Evolutionary conservation across 2,797 vertebrate species (phyloP).

Genomic region (Lates japonicus): DNA sequence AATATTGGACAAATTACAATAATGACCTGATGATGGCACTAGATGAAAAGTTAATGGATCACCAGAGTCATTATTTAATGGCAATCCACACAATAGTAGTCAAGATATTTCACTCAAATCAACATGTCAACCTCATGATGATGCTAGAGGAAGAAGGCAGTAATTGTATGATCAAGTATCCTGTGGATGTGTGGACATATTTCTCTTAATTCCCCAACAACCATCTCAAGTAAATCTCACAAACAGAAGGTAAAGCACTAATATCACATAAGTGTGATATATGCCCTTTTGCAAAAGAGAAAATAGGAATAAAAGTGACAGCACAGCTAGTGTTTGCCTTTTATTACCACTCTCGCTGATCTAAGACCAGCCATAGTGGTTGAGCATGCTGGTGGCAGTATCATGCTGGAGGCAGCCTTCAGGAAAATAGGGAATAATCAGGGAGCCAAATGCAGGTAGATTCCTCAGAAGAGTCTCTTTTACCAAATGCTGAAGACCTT

Average conservation of each 20-base stretch:
- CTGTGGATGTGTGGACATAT: not conserved
- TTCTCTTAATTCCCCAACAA: conserved; percentile 10
- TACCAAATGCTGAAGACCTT: conserved; percentile 23
- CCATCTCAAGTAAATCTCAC: conserved; percentile 5
- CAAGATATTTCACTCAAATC: not conserved
- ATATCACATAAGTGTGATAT: conserved; percentile 4
- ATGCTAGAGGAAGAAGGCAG: not conserved
- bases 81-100: not conserved
- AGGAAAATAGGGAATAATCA: conserved; percentile 62
- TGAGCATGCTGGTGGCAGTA: conserved; percentile 48
- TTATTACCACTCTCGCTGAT: conserved; percentile 25
- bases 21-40: not conserved
- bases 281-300: not conserved
- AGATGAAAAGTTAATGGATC: not conserved
- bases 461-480: conserved; percentile 25
- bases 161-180: not conserved
- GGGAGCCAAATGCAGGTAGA: conserved; percentile 39
- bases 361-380: conserved; percentile 35
- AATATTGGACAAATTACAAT: not conserved
- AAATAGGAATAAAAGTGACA: conserved; percentile 4
- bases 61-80: not conserved
- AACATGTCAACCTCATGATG: not conserved
- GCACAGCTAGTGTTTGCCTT: conserved; percentile 29
- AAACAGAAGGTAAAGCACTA: conserved; percentile 14
- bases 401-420: conserved; percentile 59